Conservation (phyloP, 2,888 invertebrate genomes). For the Aphidoletes aphidimyza region DNA sequence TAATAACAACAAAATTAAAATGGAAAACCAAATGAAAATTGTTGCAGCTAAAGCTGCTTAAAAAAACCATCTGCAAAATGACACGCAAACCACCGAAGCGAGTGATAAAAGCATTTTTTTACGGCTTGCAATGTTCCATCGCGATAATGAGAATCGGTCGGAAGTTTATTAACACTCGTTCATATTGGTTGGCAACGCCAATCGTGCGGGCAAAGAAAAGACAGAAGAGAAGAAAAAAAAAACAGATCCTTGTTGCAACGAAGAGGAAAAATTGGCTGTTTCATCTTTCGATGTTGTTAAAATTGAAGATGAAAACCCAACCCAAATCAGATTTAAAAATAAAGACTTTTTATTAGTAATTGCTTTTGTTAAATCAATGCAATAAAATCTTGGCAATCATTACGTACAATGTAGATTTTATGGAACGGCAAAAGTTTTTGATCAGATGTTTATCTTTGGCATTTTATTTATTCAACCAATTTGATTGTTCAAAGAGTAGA, state of each 20-base stretch:
- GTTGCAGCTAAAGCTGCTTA: background rate
- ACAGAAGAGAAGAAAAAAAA: too few relatives aligned
- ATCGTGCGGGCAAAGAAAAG: too few relatives aligned
- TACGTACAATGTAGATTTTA: constrained; percentile 28
- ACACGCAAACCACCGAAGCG: background rate
- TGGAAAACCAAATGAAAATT: background rate
- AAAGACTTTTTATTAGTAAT: background rate
- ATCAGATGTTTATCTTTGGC: background rate
- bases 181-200: background rate
- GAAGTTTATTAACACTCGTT: constrained; percentile 8
- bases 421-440: background rate
- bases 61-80: background rate
- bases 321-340: background rate
- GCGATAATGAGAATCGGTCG: constrained; percentile 29
- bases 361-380: constrained; percentile 29
- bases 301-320: too few relatives aligned
- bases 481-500: too few relatives aligned
- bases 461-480: too few relatives aligned
- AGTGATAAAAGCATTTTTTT: background rate
- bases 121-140: constrained; percentile 2
- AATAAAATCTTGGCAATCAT: constrained; percentile 11
- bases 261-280: too few relatives aligned
- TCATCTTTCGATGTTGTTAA: too few relatives aligned
- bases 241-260: too few relatives aligned
- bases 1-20: background rate